Evolutionary conservation across 1,140 invertebrate species (phyloP).

Genomic region (Theocolax elegans): DNA sequence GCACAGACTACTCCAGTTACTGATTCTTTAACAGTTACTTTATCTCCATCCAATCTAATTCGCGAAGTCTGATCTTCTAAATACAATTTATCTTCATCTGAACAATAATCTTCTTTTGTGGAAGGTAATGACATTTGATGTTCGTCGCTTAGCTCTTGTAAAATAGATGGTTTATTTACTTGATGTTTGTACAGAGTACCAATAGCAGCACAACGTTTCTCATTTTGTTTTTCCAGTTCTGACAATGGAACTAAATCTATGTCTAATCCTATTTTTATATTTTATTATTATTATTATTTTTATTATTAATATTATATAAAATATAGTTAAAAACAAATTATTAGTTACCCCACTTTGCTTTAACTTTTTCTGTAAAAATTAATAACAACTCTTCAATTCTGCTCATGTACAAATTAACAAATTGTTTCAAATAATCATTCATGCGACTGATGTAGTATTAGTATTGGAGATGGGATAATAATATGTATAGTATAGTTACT

Average conservation of each 20-base stretch:
- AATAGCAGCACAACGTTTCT: slow-evolving; percentile 79
- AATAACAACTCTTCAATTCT: slow-evolving; percentile 78
- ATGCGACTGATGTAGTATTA: no score
- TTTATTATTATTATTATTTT: slow-evolving; percentile 48
- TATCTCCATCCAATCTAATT: slow-evolving; percentile 79
- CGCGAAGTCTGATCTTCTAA: slow-evolving; percentile 93
- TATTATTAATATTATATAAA: background rate
- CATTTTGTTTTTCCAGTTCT: slow-evolving; percentile 53
- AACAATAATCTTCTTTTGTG: slow-evolving; percentile 74
- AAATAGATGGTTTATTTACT: slow-evolving; percentile 89
- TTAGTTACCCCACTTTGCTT: slow-evolving; percentile 76
- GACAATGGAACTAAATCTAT: slow-evolving; percentile 53
- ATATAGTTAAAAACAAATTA: background rate
- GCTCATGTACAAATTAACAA: slow-evolving; percentile 83
- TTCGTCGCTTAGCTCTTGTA: slow-evolving; percentile 91
- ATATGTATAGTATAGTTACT: no score
- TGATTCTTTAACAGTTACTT: slow-evolving; percentile 70
- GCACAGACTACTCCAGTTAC: slow-evolving; percentile 85
- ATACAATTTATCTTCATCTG: slow-evolving; percentile 80
- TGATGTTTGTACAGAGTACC: slow-evolving; percentile 95
- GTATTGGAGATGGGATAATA: no score
- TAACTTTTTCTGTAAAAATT: slow-evolving; percentile 68
- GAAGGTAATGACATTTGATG: slow-evolving; percentile 84
- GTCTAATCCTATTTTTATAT: slow-evolving; percentile 54
- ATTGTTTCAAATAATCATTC: slow-evolving; percentile 84